A percentile compares a stretch with the other conserved stretches of the same genome.
phyloP scores from a whole-genome alignment of 2,797 vertebrate species.

The Acipenser transmontanus region DNA sequence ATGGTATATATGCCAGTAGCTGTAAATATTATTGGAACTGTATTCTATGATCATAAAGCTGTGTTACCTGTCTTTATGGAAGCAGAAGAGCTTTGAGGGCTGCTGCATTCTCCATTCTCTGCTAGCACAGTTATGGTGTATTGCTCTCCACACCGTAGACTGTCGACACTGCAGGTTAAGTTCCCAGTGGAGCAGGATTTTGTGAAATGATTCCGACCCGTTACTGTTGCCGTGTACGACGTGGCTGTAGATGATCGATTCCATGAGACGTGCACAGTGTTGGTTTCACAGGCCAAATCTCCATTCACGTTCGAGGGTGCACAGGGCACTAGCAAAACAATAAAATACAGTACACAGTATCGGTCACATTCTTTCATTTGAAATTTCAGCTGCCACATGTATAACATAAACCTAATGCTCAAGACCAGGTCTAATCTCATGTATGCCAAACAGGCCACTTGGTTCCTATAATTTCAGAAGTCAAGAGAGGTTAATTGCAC shows the following conservation, averaged over 20 bases:
- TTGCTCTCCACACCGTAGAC: conserved; percentile 48
- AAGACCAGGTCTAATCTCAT: too few species aligned
- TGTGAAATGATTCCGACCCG: conserved; percentile 22
- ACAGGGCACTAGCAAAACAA: conserved; percentile 48
- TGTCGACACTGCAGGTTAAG: conserved; percentile 35
- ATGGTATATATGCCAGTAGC: too few species aligned
- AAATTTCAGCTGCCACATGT: too few species aligned
- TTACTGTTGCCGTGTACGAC: conserved; percentile 42
- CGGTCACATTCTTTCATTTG: too few species aligned
- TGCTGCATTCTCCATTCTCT: conserved; percentile 44
- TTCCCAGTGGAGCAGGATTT: conserved; percentile 22
- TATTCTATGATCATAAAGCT: too few species aligned
- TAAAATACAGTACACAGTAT: not conserved
- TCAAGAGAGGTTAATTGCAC: not conserved
- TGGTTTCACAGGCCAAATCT: conserved; percentile 40
- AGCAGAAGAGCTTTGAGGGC: conserved; percentile 28
- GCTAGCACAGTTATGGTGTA: conserved; percentile 44
- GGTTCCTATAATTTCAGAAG: not conserved
- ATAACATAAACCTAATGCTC: not conserved
- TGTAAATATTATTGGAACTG: too few species aligned
- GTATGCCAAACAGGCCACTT: not conserved
- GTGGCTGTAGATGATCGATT: conserved; percentile 33
- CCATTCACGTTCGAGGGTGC: conserved; percentile 35
- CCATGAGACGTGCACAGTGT: conserved; percentile 50
- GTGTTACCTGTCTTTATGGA: conserved; percentile 42